Conservation (phyloP, 2,888 invertebrate species). For the Glomeris marginata region DNA sequence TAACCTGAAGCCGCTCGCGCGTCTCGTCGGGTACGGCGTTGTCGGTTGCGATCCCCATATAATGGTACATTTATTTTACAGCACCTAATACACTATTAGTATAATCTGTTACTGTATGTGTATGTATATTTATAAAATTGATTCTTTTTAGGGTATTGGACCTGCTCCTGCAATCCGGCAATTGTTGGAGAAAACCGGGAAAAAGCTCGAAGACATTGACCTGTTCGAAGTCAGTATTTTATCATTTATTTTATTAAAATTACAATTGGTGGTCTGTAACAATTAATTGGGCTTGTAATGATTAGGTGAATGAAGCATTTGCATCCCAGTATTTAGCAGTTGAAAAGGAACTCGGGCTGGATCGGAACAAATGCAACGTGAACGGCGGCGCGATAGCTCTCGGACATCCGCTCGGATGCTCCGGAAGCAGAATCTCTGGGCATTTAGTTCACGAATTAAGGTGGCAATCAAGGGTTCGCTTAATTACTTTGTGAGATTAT, state of each 20-base stretch:
- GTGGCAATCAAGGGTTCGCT: conserved; percentile 35
- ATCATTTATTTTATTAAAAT: background rate
- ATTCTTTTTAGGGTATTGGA: conserved; percentile 46
- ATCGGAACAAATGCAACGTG: conserved; percentile 75
- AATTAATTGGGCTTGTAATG: too few relatives aligned
- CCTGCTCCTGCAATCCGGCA: conserved; percentile 86
- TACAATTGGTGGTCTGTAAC: background rate
- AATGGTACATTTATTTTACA: conserved; percentile 64
- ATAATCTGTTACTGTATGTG: background rate
- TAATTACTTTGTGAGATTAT: background rate
- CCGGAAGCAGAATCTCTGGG: conserved; percentile 78
- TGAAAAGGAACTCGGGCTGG: conserved; percentile 70
- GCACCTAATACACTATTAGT: conserved; percentile 2
- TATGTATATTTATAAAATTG: background rate
- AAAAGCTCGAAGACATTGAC: conserved; percentile 73
- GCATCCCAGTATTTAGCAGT: conserved; percentile 79
- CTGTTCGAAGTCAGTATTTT: conserved; percentile 59
- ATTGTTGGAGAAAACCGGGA: conserved; percentile 60
- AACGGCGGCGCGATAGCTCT: conserved; percentile 93
- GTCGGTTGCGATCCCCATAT: conserved; percentile 87
- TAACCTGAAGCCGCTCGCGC: conserved; percentile 73
- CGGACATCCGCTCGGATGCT: conserved; percentile 94
- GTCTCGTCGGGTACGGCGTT: conserved; percentile 77
- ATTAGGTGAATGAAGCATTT: conserved; percentile 95
- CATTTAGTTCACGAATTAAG: conserved; percentile 82